Evolutionary conservation across 2,113 vertebrate species (phyloP).

Genomic region (Corythornis vintsioides): DNA sequence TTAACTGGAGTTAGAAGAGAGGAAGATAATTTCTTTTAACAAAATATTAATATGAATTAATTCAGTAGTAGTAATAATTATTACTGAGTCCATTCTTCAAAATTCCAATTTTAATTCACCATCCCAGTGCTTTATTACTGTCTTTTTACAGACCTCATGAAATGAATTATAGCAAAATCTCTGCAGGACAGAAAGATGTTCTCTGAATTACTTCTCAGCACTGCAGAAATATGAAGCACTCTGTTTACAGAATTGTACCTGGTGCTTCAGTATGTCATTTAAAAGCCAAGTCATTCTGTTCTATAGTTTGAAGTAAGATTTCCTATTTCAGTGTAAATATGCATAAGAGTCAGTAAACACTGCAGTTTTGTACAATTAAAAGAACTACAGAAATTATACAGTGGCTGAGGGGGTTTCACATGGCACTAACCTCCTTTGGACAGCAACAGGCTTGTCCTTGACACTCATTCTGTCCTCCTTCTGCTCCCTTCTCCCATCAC

Average conservation of each 20-base stretch:
- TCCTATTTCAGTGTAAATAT: not conserved
- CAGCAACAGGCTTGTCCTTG: not conserved
- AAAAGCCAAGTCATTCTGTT: not conserved
- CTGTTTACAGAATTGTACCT: not conserved
- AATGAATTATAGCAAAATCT: conserved; percentile 13
- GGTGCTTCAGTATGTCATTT: not conserved
- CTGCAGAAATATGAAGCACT: not conserved
- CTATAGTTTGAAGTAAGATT: not conserved
- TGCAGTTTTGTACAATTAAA: not conserved
- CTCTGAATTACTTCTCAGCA: not conserved
- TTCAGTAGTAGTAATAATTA: conserved; percentile 10
- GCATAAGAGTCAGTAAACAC: not conserved
- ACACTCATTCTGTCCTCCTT: not conserved
- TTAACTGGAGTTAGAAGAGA: conserved; percentile 44
- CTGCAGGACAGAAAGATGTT: not conserved
- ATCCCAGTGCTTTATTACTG: not conserved
- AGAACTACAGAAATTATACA: not conserved
- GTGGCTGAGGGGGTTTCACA: not conserved
- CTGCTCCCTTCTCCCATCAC: not conserved
- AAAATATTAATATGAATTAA: conserved; percentile 55
- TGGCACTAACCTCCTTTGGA: not conserved
- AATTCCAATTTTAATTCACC: conserved; percentile 14
- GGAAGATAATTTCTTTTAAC: conserved; percentile 24
- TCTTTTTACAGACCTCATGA: not conserved
- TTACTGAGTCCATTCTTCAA: conserved; percentile 15